A percentile compares a stretch with the other conserved stretches of the same genome.
Conservation (phyloP, 2,113 vertebrate species). For the Malurus alboscapulatus region DNA sequence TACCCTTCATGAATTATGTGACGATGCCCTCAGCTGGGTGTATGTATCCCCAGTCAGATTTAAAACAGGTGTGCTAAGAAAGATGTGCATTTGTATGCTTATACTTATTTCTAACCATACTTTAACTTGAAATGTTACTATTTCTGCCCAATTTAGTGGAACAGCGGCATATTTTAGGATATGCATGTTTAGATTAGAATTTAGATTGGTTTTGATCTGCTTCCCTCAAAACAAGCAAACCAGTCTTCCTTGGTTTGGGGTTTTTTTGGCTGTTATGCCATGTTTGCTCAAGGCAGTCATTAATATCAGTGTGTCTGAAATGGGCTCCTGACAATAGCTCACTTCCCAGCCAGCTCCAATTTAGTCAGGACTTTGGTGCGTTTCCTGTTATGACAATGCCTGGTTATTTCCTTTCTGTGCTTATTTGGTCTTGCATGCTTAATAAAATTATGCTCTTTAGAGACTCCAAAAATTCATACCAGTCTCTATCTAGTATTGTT, state of each 20-base stretch:
- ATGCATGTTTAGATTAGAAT: background rate
- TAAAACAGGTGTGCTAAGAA: background rate
- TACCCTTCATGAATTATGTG: rapidly evolving
- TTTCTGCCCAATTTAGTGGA: background rate
- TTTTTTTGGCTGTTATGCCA: background rate
- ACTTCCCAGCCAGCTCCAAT: slow-evolving; percentile 50
- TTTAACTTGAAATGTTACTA: background rate
- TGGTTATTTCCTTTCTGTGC: slow-evolving; percentile 44
- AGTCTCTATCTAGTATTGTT: background rate
- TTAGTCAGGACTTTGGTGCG: background rate
- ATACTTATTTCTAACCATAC: background rate
- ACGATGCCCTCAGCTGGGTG: background rate
- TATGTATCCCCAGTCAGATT: background rate
- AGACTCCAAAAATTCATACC: background rate
- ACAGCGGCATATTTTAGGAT: background rate
- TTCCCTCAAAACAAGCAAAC: background rate
- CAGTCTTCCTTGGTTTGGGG: background rate
- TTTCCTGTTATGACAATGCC: slow-evolving; percentile 46
- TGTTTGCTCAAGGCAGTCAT: background rate
- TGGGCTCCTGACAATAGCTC: slow-evolving; percentile 27
- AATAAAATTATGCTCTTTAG: slow-evolving; percentile 6
- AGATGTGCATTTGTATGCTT: background rate
- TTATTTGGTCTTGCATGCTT: slow-evolving; percentile 36
- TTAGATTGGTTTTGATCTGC: background rate
- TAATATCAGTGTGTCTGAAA: background rate